Evolutionary conservation across 1,140 invertebrate genomes (phyloP), one percentile per base, ranked within the genome.

Genomic region (Zelostemma sp.): DNA sequence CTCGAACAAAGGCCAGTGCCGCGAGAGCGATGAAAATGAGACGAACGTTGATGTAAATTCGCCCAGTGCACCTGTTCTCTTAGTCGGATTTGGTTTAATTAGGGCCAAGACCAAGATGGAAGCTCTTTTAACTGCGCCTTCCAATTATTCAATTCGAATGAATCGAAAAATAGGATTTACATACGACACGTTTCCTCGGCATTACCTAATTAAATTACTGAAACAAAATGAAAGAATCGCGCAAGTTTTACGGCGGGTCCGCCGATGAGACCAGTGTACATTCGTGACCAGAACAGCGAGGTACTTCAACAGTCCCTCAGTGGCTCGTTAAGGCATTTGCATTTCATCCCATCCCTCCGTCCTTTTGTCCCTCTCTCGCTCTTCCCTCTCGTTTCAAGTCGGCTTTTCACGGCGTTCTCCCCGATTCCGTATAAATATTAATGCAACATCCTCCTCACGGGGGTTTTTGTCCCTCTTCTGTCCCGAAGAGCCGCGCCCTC

Each of bases 241-340:
- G 25, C 5, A 38, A 18, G 57, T 49, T 50, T 54, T 58, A 59
- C 68, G 38, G 49, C 41, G 56, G 41, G 61, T 49, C 38, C 47
- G 40, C 67, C 60, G 79, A 83, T 83, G 80, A 82, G 77, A 80
- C 72, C 58, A 72, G 64, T 74, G 66, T 76, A 81, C 66, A 81
- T 78, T 80, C 75, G 80, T 81, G 82, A 84, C 76, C 74, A 74
- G 72, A 71, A 62, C 70, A 79, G 72, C 71, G 69, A 82, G 75
- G 72, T 76, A 78, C 75, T 75, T 63, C 61, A 73, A 79, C 68
- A 81, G 79, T 85, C 72, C 83, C 81, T 85, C 80, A 84, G 84
- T 79, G 82, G 82, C 81, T 86, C 84, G 82, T 86, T 85, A 86
- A 84, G 76, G 79, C 80, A 85, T 85, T 85, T 85, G 84, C 83